A percentile compares a stretch with the other conserved stretches of the same genome.
Evolutionary conservation across 2,888 invertebrate species (phyloP).

Genomic region (Brenthis ino): DNA sequence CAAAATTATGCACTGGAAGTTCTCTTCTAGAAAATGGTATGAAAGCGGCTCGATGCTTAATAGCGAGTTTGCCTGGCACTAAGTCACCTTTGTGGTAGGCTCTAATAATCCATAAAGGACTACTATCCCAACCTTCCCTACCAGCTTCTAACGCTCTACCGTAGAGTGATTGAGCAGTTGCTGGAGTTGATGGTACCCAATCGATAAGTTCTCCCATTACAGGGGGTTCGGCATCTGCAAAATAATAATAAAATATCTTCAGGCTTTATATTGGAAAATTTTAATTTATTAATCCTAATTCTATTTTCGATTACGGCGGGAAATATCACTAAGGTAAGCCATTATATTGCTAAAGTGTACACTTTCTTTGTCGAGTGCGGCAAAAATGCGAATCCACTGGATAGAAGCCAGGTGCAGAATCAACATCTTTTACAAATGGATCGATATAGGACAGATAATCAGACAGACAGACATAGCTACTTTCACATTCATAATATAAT

Average conservation of each 20-base stretch:
- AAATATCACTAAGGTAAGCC: too few relatives aligned
- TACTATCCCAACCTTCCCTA: slow-evolving; percentile 71
- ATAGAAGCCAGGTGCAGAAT: not conserved
- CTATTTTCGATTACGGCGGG: too few relatives aligned
- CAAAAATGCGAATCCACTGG: not conserved
- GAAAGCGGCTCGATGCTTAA: slow-evolving; percentile 65
- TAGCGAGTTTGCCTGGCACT: slow-evolving; percentile 70
- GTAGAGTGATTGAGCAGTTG: slow-evolving; percentile 51
- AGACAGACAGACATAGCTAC: not conserved
- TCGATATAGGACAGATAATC: too few relatives aligned
- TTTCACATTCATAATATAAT: not conserved
- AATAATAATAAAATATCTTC: not conserved
- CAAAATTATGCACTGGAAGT: slow-evolving; percentile 71
- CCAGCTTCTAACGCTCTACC: slow-evolving; percentile 67
- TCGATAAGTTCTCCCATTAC: slow-evolving; percentile 44
- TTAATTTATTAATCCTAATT: not conserved
- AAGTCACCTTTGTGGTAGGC: slow-evolving; percentile 68
- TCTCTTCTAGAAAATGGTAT: slow-evolving; percentile 66
- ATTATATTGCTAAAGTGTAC: too few relatives aligned
- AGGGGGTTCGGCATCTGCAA: slow-evolving; percentile 38
- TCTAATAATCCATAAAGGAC: slow-evolving; percentile 72
- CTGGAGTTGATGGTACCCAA: slow-evolving; percentile 62
- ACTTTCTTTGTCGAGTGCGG: too few relatives aligned
- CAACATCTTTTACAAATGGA: not conserved
- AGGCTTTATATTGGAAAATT: not conserved